Conservation (phyloP, 2,113 vertebrate genomes). For the Eulemur macaco region DNA sequence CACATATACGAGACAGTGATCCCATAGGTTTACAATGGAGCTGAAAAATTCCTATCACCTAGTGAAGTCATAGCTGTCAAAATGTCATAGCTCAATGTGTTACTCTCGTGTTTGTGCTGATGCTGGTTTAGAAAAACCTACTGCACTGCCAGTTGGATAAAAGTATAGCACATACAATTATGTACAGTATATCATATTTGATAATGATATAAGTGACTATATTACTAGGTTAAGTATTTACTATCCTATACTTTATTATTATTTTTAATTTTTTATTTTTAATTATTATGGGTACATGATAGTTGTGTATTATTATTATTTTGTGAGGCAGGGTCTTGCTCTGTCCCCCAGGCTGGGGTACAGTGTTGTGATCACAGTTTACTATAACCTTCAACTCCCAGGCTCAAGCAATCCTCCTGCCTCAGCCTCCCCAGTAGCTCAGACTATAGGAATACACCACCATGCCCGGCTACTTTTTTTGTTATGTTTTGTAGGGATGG, state of each 20-base stretch:
- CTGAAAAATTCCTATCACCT: not conserved
- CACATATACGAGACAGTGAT: not conserved
- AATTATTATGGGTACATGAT: no score
- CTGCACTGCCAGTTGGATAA: not conserved
- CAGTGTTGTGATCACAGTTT: not conserved
- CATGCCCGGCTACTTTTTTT: no score
- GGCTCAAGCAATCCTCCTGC: not conserved
- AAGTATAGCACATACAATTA: not conserved
- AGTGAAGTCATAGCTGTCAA: not conserved
- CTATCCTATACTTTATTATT: not conserved
- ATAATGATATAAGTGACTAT: not conserved
- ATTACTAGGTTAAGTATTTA: not conserved
- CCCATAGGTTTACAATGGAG: not conserved
- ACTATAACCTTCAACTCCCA: not conserved
- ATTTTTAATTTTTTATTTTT: not conserved
- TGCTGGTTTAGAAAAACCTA: not conserved
- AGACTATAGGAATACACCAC: not conserved
- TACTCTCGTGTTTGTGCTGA: not conserved
- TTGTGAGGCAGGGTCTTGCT: not conserved
- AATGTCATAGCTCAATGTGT: not conserved
- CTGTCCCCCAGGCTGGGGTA: not conserved
- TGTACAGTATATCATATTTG: not conserved
- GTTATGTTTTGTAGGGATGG: no score
- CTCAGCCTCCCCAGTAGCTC: not conserved
- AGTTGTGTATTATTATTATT: not conserved